Base-by-base conservation (phyloP, 2,797 vertebrate species). In the Odontamblyopus rebecca region DNA sequence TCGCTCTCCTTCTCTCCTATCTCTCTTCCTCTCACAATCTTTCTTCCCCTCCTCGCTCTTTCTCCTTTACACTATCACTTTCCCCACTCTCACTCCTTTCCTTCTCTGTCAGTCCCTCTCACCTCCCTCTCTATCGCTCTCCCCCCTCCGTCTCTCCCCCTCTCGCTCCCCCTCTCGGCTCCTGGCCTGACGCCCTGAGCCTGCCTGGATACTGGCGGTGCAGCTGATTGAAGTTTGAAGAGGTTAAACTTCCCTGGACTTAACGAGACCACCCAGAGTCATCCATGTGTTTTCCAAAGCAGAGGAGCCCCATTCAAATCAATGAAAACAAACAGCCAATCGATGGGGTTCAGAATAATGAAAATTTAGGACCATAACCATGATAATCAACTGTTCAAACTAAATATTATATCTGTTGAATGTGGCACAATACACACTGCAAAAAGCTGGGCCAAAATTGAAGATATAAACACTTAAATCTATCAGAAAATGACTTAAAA, bases 151-250 rank as follows among this genome's bases (percentile, higher is more conserved):
- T 44, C n/a, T 64, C 11, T 86, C 80, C 79, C 74, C 78, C 70
- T 85, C 80, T 23, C 62, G 9, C 12, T 62, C 32, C 7, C 76
- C 70, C 85, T 67, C 75, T 77, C 63, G 26, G 68, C 71, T 80
- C 84, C 63, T 86, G 85, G 85, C 90, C 81, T 77, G 83, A 81
- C 82, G 85, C 83, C 86, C 86, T 85, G 81, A 91, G 82, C 78
- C 89, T 88, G 84, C 86, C 88, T 81, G 76, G 87, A n/a, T 77
- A 91, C 87, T 80, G 82, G 72, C 65, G 77, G 67, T 41, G 76
- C 69, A 71, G 79, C 81, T 80, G 78, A 85, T 80, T 84, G 80
- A 84, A 85, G 83, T 75, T 72, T 75, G 73, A 67, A 60, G 54
- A 54, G 70, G 9, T 89, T 88, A 87, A 23, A 77, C 76, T 79